Evolutionary conservation across 1,140 invertebrate genomes (phyloP), one percentile per base, ranked within the genome.

Genomic region (Neuroterus valhalla): DNA sequence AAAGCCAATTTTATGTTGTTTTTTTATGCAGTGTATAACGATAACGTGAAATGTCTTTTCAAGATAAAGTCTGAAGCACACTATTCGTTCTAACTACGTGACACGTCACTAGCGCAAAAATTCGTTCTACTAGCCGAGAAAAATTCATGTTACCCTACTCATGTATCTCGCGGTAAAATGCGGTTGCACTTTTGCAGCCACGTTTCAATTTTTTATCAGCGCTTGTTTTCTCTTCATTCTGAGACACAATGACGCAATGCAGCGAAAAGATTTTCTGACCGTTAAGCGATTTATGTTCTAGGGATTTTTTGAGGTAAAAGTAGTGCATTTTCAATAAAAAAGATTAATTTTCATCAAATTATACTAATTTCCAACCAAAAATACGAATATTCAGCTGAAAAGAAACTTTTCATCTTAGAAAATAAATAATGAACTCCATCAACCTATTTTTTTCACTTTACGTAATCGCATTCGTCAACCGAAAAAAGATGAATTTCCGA

Each of bases 161-260:
- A 8, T 62, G 15, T 62, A 62, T 62, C 26, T 62, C 14, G 12
- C 14, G n/a, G 31, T 23, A 26, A 62, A 62, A 31, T 31, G 8
- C 26, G 10, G 23, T 15, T 62, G 55, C 52, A 62, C 23, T 62
- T 62, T 62, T 62, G 21, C 55, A 62, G 55, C 55, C 50, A 23
- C 21, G 50, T 55, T 55, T 55, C 50, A 55, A 55, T 55, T 55
- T 55, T 55, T 55, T 55, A 62, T 62, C 55, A 62, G 23, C 23
- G 12, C 5, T 31, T 26, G 55, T 38, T 31, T 14, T 62, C 17
- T 19, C 19, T 21, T 6, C 48, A 2, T 0, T 12, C 19, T 52
- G 19, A 11, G 50, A 52, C 31, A 62, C 55, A 62, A 31, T 62
- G 55, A 62, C 3, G n/a, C 26, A 6, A 62, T 31, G 55, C 26